Conservation (phyloP, 2,888 invertebrate genomes). For the Hoplodrina blanda region DNA sequence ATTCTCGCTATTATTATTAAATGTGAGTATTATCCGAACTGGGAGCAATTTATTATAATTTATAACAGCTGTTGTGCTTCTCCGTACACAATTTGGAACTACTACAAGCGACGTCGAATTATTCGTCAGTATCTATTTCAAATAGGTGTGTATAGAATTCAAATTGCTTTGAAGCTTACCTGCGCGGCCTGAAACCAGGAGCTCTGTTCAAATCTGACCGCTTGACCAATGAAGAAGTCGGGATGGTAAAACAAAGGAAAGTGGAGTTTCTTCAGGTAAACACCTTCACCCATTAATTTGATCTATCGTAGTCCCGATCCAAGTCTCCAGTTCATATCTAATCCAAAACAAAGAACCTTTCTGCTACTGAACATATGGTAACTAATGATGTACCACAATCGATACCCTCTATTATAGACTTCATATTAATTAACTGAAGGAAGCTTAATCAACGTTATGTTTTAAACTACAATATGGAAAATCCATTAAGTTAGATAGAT, state of each 20-base stretch:
- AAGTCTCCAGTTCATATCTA: background rate
- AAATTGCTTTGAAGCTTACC: background rate
- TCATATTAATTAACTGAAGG: background rate
- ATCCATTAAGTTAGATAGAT: background rate
- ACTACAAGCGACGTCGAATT: background rate
- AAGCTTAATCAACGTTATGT: background rate
- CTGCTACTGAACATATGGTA: background rate
- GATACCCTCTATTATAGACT: background rate
- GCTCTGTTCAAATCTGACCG: background rate
- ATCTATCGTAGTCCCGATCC: background rate
- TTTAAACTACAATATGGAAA: background rate
- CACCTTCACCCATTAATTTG: too few relatives aligned
- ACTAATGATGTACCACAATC: background rate
- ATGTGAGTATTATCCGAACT: background rate
- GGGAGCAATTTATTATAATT: slow-evolving; percentile 20
- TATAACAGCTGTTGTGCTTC: slow-evolving; percentile 1
- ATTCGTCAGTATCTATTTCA: background rate
- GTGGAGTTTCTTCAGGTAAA: too few relatives aligned
- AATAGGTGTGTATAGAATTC: background rate
- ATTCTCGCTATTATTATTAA: slow-evolving; percentile 1
- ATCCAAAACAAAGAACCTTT: background rate
- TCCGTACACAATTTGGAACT: background rate
- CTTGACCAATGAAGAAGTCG: background rate
- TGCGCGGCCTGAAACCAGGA: background rate
- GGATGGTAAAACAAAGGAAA: background rate